A percentile compares a stretch with the other conserved stretches of the same genome.
Conservation (phyloP, 2,113 vertebrate genomes). For the Osmerus mordax region DNA sequence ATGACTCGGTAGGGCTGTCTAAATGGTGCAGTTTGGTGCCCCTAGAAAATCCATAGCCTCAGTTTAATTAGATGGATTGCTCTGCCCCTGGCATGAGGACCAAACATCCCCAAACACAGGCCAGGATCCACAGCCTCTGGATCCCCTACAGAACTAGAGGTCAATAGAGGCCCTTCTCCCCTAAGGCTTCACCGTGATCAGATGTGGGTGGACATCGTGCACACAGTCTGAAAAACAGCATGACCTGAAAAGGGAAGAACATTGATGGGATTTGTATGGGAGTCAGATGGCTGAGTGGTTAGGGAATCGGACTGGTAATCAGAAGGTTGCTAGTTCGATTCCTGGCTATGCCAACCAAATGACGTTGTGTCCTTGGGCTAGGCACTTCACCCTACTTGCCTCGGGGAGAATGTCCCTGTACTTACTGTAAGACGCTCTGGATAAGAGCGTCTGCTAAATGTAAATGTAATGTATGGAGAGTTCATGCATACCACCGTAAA, state of each 20-base stretch:
- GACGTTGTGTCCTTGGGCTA: too few relatives aligned
- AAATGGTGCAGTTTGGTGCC: slow-evolving; percentile 12
- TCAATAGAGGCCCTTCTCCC: slow-evolving; percentile 43
- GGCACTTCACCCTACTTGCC: too few relatives aligned
- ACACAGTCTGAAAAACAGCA: slow-evolving; percentile 32
- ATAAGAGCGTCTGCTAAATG: too few relatives aligned
- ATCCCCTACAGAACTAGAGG: slow-evolving; percentile 19
- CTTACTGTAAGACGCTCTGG: too few relatives aligned
- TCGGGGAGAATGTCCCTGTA: too few relatives aligned
- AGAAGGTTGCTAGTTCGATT: too few relatives aligned
- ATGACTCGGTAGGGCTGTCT: too few relatives aligned
- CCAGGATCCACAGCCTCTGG: background rate
- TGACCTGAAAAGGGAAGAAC: background rate
- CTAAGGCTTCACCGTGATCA: slow-evolving; percentile 46
- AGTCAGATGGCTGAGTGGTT: too few relatives aligned
- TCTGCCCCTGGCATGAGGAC: slow-evolving; percentile 32
- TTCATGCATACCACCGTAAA: background rate
- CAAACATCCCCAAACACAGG: slow-evolving; percentile 40
- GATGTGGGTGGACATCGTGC: slow-evolving; percentile 49
- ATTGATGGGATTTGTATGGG: background rate
- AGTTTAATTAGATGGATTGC: slow-evolving; percentile 29
- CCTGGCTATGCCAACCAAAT: too few relatives aligned
- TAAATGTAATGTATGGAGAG: background rate
- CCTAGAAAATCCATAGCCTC: slow-evolving; percentile 13
- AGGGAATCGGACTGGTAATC: too few relatives aligned